Percentiles rank a stretch among this genome's conserved stretches.
These are phyloP conservation scores for Apostichopus californicus DNA, from an alignment of 35 echinoderm and acorn worm genomes.

Conservation along the genomic window DNA sequence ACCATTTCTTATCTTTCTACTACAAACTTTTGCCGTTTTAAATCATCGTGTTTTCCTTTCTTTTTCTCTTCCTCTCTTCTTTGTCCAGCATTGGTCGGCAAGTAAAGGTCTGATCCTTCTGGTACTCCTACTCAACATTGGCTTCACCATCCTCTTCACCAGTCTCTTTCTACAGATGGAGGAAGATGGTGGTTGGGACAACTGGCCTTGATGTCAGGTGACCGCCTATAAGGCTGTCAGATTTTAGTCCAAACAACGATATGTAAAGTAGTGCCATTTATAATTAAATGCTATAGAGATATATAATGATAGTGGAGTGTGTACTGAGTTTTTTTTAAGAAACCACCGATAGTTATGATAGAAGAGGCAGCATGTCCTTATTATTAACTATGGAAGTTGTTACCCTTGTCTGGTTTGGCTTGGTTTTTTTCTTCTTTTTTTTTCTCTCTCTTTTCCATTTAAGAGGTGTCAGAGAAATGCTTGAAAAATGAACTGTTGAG, in stretches of 20 bases:
- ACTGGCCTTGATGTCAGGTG: conserved; percentile 57
- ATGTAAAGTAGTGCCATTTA: neutral
- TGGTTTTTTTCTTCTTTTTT: too few relatives aligned
- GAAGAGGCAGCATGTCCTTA: neutral
- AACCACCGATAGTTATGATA: neutral
- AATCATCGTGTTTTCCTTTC: too few relatives aligned
- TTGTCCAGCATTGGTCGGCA: conserved; percentile 89
- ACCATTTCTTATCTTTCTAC: too few relatives aligned
- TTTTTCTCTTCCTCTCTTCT: neutral
- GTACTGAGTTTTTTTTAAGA: neutral
- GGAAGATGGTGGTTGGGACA: conserved; percentile 75
- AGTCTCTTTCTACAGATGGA: conserved; percentile 95
- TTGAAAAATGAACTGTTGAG: too few relatives aligned
- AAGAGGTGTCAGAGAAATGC: too few relatives aligned
- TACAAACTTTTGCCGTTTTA: too few relatives aligned
- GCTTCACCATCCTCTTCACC: conserved; percentile 94
- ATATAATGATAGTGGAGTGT: neutral
- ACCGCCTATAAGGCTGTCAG: neutral
- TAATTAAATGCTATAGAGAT: neutral
- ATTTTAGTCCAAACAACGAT: neutral
- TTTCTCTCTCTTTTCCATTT: too few relatives aligned
- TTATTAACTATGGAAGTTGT: too few relatives aligned
- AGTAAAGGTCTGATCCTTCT: conserved; percentile 86
- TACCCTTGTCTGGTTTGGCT: too few relatives aligned
- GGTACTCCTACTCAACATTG: conserved; percentile 90